Base-by-base conservation (phyloP, 2,888 invertebrate species). In the Eupithecia dodoneata region DNA sequence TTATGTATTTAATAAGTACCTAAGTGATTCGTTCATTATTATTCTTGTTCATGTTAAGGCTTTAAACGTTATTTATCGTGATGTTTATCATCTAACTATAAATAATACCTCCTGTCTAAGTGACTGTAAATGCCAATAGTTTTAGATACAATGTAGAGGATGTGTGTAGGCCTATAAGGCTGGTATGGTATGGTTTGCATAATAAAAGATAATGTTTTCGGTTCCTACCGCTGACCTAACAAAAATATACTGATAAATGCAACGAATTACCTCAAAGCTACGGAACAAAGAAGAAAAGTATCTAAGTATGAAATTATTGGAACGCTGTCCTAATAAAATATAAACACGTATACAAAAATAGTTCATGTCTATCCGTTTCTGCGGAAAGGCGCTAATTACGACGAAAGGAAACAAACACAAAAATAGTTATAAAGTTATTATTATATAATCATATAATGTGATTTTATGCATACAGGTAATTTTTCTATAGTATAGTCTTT, bases 121-220 rank as follows among this genome's bases (percentile, higher is more conserved):
- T 69, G 13, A 67, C 67, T 67, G 67, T 45, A 69, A 70, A 70
- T 70, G 47, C 13, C 70, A 70, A 70, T 49, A 18, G 47, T 30
- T 18, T 45, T 18, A 44, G 67, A 67, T 10, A 76, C 70, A 74
- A 72, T 70, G 74, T 76, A 65, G 72, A 59, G 44, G 59, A 10
- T 63, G 12, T 13, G 73, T 87, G 4, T 59, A 47, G 59, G 9
- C 18, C 7, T n/a, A 4, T 55, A 15, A 5, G 2, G 15, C 7
- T 55, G n/a, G 52, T 52, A 52, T 6, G 52, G 30, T 30, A 30
- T 30, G 52, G n/a, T 52, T 52, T 52, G 4, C 52, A 52, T n/a
- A 52, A n/a, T 6, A 6, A 52, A n/a, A 15, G 52, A 52, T n/a
- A 52, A 52, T 1, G 15, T 52, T 52, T 52, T 52, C 52, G 15